Evolutionary conservation across 2,888 invertebrate species (phyloP), one percentile per base, ranked within the genome.

Genomic region (Cephus runcator): DNA sequence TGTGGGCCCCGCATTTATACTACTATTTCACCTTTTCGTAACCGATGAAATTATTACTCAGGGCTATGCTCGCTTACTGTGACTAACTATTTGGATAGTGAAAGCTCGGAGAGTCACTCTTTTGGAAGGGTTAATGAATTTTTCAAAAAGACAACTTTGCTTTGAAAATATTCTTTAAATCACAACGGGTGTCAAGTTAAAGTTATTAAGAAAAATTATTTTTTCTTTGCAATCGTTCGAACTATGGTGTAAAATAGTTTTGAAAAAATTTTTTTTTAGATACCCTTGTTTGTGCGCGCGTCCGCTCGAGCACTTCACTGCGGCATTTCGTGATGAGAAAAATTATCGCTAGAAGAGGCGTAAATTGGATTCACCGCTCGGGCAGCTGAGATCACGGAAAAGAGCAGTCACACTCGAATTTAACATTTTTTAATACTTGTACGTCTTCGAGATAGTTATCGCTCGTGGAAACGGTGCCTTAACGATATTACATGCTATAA

Each of bases 31-130:
- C 87, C 85, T 87, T 87, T 87, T 87, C 85, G 83, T 82, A 84
- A 80, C 79, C 81, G 82, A 81, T 84, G 85, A 88, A 89, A 88
- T 90, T 88, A 89, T 90, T 87, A 87, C 84, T 84, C 83, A 87
- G 86, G 86, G 86, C 81, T 87, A 87, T 87, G 88, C 85, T 87
- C 86, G 84, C 87, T 87, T 81, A 85, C 87, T 87, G 85, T 86
- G 88, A 87, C 88, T 86, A 87, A 87, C 85, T 85, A 84, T 82
- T 56, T 23, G 6, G 23, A 9, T 56, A 56, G 56, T 40, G 40
- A 23, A 15, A 56, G 56, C 23, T 23, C 23, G 56, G 23, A 23
- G 23, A 3, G 9, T 23, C 6, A 56, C 23, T 23, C 56, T 56
- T 6, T 9, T 56, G 9, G 1, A 56, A 9, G 9, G 15, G 6